phyloP scores from a whole-genome alignment of 2,113 vertebrate genomes.

The Baryphthengus martii region DNA sequence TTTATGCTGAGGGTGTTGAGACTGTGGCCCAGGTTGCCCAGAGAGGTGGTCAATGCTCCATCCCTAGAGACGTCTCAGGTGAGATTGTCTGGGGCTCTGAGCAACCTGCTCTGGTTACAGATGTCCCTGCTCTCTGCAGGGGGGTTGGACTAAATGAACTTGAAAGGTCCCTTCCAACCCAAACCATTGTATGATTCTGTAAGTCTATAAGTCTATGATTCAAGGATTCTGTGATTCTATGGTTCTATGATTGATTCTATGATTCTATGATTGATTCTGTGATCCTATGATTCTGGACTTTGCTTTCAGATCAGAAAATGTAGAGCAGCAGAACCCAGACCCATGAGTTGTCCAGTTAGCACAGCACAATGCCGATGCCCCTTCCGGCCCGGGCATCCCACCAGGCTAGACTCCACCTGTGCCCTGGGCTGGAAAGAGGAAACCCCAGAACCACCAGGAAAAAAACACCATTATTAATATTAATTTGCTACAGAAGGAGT shows the following conservation, averaged over 20 bases:
- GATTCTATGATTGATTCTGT: too few relatives aligned
- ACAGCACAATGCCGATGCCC: too few relatives aligned
- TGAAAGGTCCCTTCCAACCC: not conserved
- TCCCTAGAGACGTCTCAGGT: not conserved
- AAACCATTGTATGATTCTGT: not conserved
- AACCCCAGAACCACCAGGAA: not conserved
- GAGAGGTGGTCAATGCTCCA: not conserved
- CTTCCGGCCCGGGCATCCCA: not conserved
- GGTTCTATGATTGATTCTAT: too few relatives aligned
- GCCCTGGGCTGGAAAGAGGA: not conserved
- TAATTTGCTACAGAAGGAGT: not conserved
- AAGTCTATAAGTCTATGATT: too few relatives aligned
- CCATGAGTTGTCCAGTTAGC: not conserved
- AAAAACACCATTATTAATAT: not conserved
- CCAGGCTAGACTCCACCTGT: not conserved
- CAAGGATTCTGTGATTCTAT: too few relatives aligned
- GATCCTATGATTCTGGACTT: not conserved
- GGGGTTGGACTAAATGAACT: not conserved
- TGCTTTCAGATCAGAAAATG: not conserved
- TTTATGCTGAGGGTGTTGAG: not conserved
- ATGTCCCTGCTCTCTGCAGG: not conserved
- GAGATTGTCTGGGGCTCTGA: not conserved
- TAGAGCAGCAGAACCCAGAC: not conserved
- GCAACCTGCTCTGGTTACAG: not conserved
- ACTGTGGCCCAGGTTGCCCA: too few relatives aligned